Evolutionary conservation across 2,113 vertebrate genomes (phyloP), one percentile per base, ranked within the genome.

Genomic region (Lichenostomus cassidix): DNA sequence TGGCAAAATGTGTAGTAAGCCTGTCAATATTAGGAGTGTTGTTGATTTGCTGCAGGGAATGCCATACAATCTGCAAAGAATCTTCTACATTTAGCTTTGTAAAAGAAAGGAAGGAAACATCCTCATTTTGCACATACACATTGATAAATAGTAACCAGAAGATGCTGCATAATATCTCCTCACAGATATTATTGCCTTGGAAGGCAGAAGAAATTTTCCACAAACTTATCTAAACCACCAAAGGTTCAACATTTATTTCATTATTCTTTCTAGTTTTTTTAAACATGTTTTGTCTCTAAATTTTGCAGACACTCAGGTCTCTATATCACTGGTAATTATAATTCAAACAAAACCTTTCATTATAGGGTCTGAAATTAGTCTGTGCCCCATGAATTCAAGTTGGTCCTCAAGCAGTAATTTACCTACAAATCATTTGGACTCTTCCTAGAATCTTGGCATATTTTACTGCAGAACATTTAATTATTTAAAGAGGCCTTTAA

Each of bases 281-380:
- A 69, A 31, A 92, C 37, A 25, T 41, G 76, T 85, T 82, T 28
- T 28, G 23, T 82, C 79, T 79, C 93, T 90, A 89, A 67, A 83
- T 62, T 70, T 94, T 94, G 69, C 65, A 94, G 86, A 93, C 42
- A 76, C 58, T 55, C 33, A 63, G 58, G 31, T 75, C 42, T 81
- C 25, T 90, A 41, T 86, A 88, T 94, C 69, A 79, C 49, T 90
- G 87, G 59, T 50, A 83, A 92, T 95, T 93, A 96, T n/a, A 69
- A 94, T 83, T 94, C 84, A 94, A 89, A 94, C 76, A 94, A 97
- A 97, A 87, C 28, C 55, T 75, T 87, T 86, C 37, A 60, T 95
- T 91, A 92, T 68, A 75, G n/a, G 74, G 56, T 65, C 89, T 79
- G 60, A 96, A 96, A 94, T 95, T 96, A 95, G 89, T 94, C 80